A percentile compares a stretch with the other conserved stretches of the same genome.
Conservation (phyloP, 2,797 vertebrate genomes). For the Chanos chanos region DNA sequence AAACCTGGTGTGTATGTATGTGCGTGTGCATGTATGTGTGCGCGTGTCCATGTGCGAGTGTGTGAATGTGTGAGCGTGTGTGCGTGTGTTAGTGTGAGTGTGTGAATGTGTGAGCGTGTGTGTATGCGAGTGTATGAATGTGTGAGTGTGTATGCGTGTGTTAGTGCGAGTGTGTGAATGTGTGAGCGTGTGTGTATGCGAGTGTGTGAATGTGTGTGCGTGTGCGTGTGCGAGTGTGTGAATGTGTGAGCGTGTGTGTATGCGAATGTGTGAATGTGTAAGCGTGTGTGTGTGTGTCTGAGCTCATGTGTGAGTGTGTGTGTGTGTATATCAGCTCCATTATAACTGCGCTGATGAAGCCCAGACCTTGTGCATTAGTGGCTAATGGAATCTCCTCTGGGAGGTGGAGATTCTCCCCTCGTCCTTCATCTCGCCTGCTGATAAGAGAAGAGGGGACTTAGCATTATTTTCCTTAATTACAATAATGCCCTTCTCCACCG, state of each 20-base stretch:
- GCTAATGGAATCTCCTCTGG: conserved; percentile 36
- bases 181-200: too few species aligned
- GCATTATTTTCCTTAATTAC: conserved; percentile 3
- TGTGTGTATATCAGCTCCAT: neutral
- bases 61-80: too few species aligned
- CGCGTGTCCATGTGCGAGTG: too few species aligned
- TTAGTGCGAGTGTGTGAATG: too few species aligned
- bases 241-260: too few species aligned
- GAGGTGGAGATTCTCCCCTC: conserved; percentile 16
- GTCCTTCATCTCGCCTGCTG: conserved; percentile 24
- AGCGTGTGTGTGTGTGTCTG: neutral
- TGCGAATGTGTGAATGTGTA: neutral
- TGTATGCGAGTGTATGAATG: too few species aligned
- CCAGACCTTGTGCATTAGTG: neutral
- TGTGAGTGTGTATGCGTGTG: too few species aligned
- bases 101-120: too few species aligned
- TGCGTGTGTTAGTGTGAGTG: too few species aligned
- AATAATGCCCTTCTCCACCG: conserved; percentile 5
- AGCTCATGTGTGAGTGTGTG: neutral
- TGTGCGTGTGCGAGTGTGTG: too few species aligned
- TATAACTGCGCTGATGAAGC: too few species aligned
- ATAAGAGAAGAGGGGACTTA: conserved; percentile 10
- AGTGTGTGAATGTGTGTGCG: too few species aligned
- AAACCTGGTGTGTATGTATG: neutral
- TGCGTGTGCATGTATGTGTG: neutral